Percentiles rank a stretch among this genome's conserved stretches.
Evolutionary conservation across 2,888 invertebrate genomes (phyloP).

Genomic region (Agrypnus murinus): DNA sequence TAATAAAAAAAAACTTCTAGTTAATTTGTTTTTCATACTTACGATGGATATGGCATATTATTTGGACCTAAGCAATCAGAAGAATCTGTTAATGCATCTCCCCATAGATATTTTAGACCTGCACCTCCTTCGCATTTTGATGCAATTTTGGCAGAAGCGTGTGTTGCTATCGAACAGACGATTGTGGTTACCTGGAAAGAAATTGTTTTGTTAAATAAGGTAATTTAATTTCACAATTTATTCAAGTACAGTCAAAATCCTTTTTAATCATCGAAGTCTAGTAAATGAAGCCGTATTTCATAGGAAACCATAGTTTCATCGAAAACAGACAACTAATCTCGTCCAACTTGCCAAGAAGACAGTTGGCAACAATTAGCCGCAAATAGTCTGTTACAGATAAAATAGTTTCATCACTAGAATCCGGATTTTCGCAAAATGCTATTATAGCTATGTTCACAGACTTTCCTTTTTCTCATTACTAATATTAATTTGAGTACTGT

Average conservation of each 20-base stretch:
- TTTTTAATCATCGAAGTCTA: background rate
- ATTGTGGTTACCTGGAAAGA: conserved; percentile 62
- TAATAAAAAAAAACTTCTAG: too few species aligned
- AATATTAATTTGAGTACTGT: too few species aligned
- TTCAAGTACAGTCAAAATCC: background rate
- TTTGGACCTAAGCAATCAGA: conserved; percentile 88
- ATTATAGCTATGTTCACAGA: too few species aligned
- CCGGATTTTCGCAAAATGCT: too few species aligned
- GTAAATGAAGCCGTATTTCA: background rate
- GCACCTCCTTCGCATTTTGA: conserved; percentile 76
- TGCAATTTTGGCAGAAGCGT: conserved; percentile 62
- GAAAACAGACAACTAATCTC: too few species aligned
- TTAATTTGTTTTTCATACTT: conserved; percentile 66
- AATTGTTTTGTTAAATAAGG: background rate
- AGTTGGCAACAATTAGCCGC: too few species aligned
- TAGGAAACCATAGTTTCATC: background rate
- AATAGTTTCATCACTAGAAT: too few species aligned
- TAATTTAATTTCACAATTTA: too few species aligned
- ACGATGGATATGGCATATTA: conserved; percentile 89
- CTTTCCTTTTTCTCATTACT: too few species aligned
- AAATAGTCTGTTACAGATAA: too few species aligned
- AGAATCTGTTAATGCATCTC: conserved; percentile 87
- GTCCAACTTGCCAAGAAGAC: too few species aligned
- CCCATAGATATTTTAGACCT: conserved; percentile 89
- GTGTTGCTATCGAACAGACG: conserved; percentile 56